A percentile compares a stretch with the other conserved stretches of the same genome.
phyloP scores from a whole-genome alignment of 2,113 vertebrate species.

The Indicator maculatus region DNA sequence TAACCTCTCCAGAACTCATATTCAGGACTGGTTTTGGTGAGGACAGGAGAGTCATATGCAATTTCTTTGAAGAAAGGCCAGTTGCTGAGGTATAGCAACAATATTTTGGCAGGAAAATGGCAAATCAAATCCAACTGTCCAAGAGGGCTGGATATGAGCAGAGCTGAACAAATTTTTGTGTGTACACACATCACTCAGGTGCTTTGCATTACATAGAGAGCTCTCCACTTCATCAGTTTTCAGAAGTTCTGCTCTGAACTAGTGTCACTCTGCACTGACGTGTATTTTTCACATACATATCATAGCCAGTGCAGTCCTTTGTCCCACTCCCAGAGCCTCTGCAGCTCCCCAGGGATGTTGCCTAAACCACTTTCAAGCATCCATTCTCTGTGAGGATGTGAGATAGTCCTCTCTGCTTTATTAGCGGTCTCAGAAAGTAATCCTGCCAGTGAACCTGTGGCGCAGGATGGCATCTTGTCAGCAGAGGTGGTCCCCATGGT shows the following conservation, averaged over 20 bases:
- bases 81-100: constrained; percentile 59
- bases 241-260: constrained; percentile 45
- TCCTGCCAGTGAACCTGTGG: neutral
- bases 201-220: constrained; percentile 66
- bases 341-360: neutral
- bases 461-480: accelerated
- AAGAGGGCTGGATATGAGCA: constrained; percentile 52
- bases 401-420: neutral
- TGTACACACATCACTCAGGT: constrained; percentile 64
- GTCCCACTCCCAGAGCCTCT: neutral
- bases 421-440: neutral
- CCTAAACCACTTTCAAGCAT: constrained; percentile 26
- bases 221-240: constrained; percentile 54
- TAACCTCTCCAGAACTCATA: constrained; percentile 50
- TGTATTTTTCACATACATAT: constrained; percentile 47
- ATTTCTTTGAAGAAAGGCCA: constrained; percentile 66
- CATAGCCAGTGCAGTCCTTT: neutral
- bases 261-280: constrained; percentile 32
- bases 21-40: constrained; percentile 42
- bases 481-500: accelerated
- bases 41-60: neutral
- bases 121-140: constrained; percentile 71
- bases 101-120: constrained; percentile 65
- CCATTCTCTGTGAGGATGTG: neutral
- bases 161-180: constrained; percentile 65